Evolutionary conservation across 2,888 invertebrate genomes (phyloP).

Genomic region (Epiperipatus broadwayi): DNA sequence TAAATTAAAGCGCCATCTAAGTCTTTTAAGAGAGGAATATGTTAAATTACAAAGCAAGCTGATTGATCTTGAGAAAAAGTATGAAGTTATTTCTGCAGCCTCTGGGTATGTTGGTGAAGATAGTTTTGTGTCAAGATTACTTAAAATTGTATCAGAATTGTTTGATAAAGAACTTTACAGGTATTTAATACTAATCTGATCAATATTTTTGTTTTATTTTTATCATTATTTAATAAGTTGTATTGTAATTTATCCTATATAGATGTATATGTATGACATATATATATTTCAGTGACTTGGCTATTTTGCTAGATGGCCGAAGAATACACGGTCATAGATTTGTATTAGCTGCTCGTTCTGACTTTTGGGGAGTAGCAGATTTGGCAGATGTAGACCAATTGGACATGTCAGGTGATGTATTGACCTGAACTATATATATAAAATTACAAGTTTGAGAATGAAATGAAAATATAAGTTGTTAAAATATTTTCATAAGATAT

Average conservation of each 20-base stretch:
- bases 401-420: too few relatives aligned
- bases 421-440: conserved; percentile 24
- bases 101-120: conserved; percentile 40
- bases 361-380: conserved; percentile 59
- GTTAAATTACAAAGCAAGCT: conserved; percentile 64
- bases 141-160: conserved; percentile 58
- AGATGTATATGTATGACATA: conserved; percentile 7
- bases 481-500: too few relatives aligned
- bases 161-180: conserved; percentile 47
- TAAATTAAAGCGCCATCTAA: conserved; percentile 56
- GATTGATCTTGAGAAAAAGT: conserved; percentile 61
- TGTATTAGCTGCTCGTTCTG: conserved; percentile 65
- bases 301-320: conserved; percentile 48
- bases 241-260: conserved; percentile 1
- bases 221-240: neutral
- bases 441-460: too few relatives aligned
- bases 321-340: conserved; percentile 67
- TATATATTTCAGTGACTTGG: conserved; percentile 46
- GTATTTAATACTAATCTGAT: conserved; percentile 19
- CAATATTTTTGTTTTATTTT: neutral
- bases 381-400: conserved; percentile 45
- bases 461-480: conserved; percentile 7
- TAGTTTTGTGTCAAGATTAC: conserved; percentile 61
- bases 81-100: conserved; percentile 52
- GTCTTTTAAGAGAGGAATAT: conserved; percentile 70